These are phyloP conservation scores for Suricata suricatta DNA, from an alignment of 2,113 vertebrate genomes.

Conservation along the genomic window DNA sequence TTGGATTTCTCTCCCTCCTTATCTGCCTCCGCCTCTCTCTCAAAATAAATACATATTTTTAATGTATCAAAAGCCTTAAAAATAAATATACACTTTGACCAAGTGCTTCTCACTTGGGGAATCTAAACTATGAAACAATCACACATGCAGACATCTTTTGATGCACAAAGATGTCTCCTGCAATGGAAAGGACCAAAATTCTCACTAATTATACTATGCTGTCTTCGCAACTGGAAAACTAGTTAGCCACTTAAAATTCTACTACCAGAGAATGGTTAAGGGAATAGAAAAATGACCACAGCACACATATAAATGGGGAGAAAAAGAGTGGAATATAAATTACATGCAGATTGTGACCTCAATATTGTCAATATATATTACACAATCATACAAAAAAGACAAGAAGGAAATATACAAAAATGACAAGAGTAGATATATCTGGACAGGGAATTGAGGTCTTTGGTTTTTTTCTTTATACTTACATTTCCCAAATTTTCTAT, in stretches of 20 bases:
- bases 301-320: neutral
- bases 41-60: too few relatives aligned
- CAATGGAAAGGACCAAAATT: neutral
- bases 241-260: conserved; percentile 21
- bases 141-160: neutral
- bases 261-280: neutral
- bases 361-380: neutral
- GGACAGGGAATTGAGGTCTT: neutral
- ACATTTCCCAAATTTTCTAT: neutral
- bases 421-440: neutral
- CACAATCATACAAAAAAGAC: neutral
- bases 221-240: neutral
- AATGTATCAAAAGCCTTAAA: neutral
- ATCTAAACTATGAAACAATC: neutral
- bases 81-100: neutral
- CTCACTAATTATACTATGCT: neutral
- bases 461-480: neutral
- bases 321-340: neutral
- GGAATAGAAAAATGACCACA: neutral
- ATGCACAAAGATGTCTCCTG: neutral
- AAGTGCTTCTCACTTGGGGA: neutral
- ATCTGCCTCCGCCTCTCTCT: too few relatives aligned
- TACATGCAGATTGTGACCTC: neutral
- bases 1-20: too few relatives aligned
- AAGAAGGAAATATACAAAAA: neutral